Percentiles rank a stretch among this genome's conserved stretches.
Evolutionary conservation across 2,888 invertebrate species (phyloP).

Genomic region (Xestoiulus laeticollis): DNA sequence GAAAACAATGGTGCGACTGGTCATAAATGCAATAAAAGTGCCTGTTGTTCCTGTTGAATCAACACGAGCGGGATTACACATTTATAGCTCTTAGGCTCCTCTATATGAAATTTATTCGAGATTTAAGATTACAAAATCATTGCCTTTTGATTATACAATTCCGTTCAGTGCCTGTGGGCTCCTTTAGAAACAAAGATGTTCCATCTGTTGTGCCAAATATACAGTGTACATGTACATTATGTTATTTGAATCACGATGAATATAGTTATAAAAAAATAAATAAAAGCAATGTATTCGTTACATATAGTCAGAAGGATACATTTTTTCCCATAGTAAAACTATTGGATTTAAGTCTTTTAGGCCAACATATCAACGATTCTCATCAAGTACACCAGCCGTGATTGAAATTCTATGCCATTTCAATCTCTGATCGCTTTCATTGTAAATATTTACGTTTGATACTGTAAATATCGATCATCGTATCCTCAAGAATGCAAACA

Average conservation of each 20-base stretch:
- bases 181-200: background rate
- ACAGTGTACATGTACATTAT: too few relatives aligned
- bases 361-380: background rate
- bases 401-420: too few relatives aligned
- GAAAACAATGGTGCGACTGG: background rate
- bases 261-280: background rate
- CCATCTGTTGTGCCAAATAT: background rate
- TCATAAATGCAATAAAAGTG: background rate
- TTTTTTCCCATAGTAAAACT: background rate
- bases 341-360: background rate
- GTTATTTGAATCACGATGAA: background rate
- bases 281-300: background rate
- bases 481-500: background rate
- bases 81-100: background rate
- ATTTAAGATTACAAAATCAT: background rate
- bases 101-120: background rate
- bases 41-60: background rate
- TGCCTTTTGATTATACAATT: background rate
- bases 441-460: constrained; percentile 14
- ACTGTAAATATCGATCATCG: background rate
- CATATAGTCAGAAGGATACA: background rate
- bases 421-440: background rate
- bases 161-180: background rate
- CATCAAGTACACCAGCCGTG: background rate
- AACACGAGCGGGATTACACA: background rate